Evolutionary conservation across 2,113 vertebrate genomes (phyloP), one percentile per base, ranked within the genome.

Genomic region (Campylomormyrus numenius): DNA sequence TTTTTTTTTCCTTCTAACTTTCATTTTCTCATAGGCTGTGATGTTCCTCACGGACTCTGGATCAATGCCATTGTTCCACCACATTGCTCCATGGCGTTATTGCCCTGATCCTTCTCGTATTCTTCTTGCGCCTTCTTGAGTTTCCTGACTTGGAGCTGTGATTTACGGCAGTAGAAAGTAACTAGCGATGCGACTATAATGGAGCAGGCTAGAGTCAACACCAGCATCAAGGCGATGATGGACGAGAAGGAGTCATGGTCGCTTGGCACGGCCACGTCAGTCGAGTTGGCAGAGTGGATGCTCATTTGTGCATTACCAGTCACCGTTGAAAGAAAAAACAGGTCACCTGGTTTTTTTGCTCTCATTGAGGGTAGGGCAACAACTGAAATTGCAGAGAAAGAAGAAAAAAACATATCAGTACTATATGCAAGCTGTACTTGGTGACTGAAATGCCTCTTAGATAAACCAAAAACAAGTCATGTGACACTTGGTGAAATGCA

Each of bases 121-220:
- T 96, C 95, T 90, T 96, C 95, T 0, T 96, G 95, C 42, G 94
- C 95, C 92, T 91, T 94, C 92, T 95, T 95, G 48, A 96, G 90
- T 85, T 95, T 95, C 93, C 92, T 95, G 42, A 90, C 92, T 90
- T 94, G 91, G 48, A 96, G 94, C 90, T 95, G 94, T 94, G 94
- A 95, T 92, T 95, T 95, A 90, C 96, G 96, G 48, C 96, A 96
- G 77, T 94, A 95, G 92, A 95, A 96, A 91, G 95, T 96, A 66
- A 93, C 31, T 31, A 96, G 91, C 27, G 96, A 96, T 0, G 93
- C 94, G 35, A 86, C 90, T 5, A 96, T 6, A 92, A 96, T 87
- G 8, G 94, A 94, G 90, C 95, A 94, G 50, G 95, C 46, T 42
- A 96, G 91, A 53, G 92, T 87, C 88, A 96, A 92, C 90, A 96